These are phyloP conservation scores for Halcyon chelicuti DNA, from an alignment of 2,797 vertebrate species.

Conservation along the genomic window DNA sequence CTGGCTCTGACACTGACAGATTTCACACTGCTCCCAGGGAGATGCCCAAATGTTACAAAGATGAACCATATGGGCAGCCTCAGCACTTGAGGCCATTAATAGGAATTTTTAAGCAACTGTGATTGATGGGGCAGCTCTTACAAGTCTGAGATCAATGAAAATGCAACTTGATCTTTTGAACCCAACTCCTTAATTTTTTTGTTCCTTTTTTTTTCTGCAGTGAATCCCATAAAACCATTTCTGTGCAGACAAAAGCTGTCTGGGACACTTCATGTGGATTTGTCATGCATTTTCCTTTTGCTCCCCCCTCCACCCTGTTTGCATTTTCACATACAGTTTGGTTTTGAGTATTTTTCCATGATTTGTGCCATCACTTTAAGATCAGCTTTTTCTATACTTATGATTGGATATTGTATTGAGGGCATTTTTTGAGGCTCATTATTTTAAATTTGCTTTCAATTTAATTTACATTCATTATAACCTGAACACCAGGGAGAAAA, in stretches of 20 bases:
- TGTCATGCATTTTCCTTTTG: slow-evolving; percentile 69
- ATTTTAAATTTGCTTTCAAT: neutral
- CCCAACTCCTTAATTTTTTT: slow-evolving; percentile 75
- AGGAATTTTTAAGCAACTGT: slow-evolving; percentile 80
- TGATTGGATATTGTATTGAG: neutral
- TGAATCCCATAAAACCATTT: slow-evolving; percentile 71
- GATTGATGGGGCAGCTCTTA: slow-evolving; percentile 82
- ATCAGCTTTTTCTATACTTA: neutral
- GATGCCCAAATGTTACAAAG: slow-evolving; percentile 82
- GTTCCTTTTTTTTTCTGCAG: slow-evolving; percentile 67
- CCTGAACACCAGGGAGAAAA: neutral
- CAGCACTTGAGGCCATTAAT: slow-evolving; percentile 76
- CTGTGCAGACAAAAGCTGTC: slow-evolving; percentile 78
- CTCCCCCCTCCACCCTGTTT: neutral
- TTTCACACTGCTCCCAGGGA: slow-evolving; percentile 74
- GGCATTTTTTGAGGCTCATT: neutral
- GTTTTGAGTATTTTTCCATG: neutral
- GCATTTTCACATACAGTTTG: neutral
- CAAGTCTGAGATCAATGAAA: slow-evolving; percentile 85
- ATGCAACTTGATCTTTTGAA: slow-evolving; percentile 84
- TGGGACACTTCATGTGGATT: slow-evolving; percentile 67
- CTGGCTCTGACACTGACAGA: slow-evolving; percentile 78
- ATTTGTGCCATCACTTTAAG: neutral
- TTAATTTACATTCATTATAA: neutral
- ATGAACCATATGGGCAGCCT: slow-evolving; percentile 80